These are phyloP conservation scores for Microcebus ravelobensis DNA, from an alignment of 2,113 vertebrate genomes.

Conservation along the genomic window DNA sequence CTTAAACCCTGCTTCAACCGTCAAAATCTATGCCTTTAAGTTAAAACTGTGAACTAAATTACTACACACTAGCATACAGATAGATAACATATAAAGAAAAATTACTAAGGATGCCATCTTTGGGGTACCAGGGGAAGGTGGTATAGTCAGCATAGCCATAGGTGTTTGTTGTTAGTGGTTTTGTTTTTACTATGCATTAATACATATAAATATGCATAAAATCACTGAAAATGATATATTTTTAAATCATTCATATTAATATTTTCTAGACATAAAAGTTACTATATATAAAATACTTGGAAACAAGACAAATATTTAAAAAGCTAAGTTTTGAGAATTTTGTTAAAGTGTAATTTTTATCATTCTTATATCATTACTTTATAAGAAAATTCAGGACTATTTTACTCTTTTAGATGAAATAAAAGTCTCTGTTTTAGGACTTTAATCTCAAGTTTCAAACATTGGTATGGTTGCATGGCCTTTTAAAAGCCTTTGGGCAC, in stretches of 20 bases:
- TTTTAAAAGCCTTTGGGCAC: slow-evolving; percentile 81
- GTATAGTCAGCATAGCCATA: background rate
- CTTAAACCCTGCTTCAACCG: background rate
- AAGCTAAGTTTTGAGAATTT: slow-evolving; percentile 35
- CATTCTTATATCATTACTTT: background rate
- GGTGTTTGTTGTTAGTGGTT: background rate
- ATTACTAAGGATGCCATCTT: background rate
- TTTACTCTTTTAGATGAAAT: slow-evolving; percentile 19
- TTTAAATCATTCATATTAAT: background rate
- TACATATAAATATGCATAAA: background rate
- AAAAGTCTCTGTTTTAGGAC: slow-evolving; percentile 44
- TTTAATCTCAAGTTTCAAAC: slow-evolving; percentile 61
- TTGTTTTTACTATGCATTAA: background rate
- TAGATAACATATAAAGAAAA: background rate
- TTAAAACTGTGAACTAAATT: slow-evolving; percentile 29
- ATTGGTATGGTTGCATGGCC: background rate
- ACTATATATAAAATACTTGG: background rate
- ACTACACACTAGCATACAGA: background rate
- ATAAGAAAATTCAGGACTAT: background rate
- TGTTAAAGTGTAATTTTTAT: slow-evolving; percentile 32
- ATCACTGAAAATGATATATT: background rate
- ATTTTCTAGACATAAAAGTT: slow-evolving; percentile 48
- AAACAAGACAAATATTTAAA: slow-evolving; percentile 32
- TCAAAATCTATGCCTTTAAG: slow-evolving; percentile 22
- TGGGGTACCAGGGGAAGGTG: background rate